Evolutionary conservation across 2,797 vertebrate species (phyloP).

Genomic region (Pseudomugil gertrudae): DNA sequence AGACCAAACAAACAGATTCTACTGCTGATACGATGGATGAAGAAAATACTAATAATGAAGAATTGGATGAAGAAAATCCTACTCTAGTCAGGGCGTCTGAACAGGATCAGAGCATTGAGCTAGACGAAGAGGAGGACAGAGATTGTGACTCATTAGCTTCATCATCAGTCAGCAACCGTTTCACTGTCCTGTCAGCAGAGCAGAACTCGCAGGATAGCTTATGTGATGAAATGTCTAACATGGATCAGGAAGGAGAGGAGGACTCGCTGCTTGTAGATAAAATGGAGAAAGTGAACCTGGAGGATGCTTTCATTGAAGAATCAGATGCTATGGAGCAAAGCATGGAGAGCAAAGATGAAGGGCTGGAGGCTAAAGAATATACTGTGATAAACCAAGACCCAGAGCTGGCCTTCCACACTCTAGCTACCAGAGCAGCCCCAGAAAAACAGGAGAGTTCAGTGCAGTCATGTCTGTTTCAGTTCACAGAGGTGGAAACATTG

Average conservation of each 20-base stretch:
- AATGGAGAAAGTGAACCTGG: slow-evolving; percentile 63
- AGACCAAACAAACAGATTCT: slow-evolving; percentile 35
- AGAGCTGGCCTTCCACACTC: slow-evolving; percentile 88
- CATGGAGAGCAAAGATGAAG: slow-evolving; percentile 61
- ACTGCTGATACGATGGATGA: slow-evolving; percentile 45
- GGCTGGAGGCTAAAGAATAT: slow-evolving; percentile 66
- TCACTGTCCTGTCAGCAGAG: slow-evolving; percentile 67
- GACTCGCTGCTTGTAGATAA: slow-evolving; percentile 36
- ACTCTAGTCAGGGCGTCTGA: slow-evolving; percentile 45
- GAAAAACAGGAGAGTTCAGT: slow-evolving; percentile 87
- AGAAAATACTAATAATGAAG: slow-evolving; percentile 41
- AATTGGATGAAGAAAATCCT: slow-evolving; percentile 48
- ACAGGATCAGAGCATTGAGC: slow-evolving; percentile 47
- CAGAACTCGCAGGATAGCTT: slow-evolving; percentile 33
- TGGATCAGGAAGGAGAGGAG: slow-evolving; percentile 38
- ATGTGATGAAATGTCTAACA: slow-evolving; percentile 42
- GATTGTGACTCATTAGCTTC: slow-evolving; percentile 42
- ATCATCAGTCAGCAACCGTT: slow-evolving; percentile 61
- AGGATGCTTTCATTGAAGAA: slow-evolving; percentile 63
- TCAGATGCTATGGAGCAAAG: slow-evolving; percentile 36
- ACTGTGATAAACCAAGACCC: slow-evolving; percentile 84
- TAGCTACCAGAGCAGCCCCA: slow-evolving; percentile 82
- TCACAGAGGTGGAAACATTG: slow-evolving; percentile 92
- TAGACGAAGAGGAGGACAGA: slow-evolving; percentile 59
- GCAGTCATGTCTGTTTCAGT: slow-evolving; percentile 90